Evolutionary conservation across 2,113 vertebrate species (phyloP).

Genomic region (Salvelinus fontinalis): DNA sequence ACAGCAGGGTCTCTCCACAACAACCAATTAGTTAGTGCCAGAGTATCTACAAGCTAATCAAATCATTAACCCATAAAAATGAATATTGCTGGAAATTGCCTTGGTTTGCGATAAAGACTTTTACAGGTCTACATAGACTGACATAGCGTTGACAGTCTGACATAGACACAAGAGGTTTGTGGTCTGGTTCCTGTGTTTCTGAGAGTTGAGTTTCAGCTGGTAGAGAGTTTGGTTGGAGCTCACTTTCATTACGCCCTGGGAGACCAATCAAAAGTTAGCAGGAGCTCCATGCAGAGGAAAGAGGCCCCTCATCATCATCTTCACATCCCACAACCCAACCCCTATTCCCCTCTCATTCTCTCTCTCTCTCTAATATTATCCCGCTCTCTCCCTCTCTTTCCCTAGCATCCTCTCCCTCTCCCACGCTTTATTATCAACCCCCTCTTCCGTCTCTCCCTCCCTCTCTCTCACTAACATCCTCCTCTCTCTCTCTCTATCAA

Average conservation of each 20-base stretch:
- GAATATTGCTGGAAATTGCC: conserved; percentile 46
- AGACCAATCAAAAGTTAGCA: conserved; percentile 41
- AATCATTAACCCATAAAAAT: too few species aligned
- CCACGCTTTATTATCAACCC: too few species aligned
- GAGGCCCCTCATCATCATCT: conserved; percentile 22
- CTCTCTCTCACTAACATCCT: too few species aligned
- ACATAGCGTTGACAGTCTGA: conserved; percentile 14
- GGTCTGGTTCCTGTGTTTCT: conserved; percentile 40
- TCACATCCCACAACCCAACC: neutral
- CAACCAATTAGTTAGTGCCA: conserved; percentile 56
- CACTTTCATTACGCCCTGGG: conserved; percentile 47
- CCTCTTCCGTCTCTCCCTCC: neutral
- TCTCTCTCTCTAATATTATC: neutral
- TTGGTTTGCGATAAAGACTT: conserved; percentile 51
- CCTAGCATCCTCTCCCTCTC: neutral
- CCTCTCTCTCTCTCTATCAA: neutral
- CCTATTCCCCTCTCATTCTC: neutral
- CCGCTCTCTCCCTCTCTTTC: neutral
- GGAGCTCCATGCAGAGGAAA: neutral
- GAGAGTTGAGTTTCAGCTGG: conserved; percentile 21
- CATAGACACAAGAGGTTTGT: neutral
- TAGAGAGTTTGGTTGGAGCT: conserved; percentile 40
- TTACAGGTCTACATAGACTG: too few species aligned
- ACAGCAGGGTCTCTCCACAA: neutral
- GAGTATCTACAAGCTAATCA: conserved; percentile 25